A percentile compares a stretch with the other conserved stretches of the same genome.
Evolutionary conservation across 2,113 vertebrate species (phyloP).

Genomic region (Mustelus asterias): DNA sequence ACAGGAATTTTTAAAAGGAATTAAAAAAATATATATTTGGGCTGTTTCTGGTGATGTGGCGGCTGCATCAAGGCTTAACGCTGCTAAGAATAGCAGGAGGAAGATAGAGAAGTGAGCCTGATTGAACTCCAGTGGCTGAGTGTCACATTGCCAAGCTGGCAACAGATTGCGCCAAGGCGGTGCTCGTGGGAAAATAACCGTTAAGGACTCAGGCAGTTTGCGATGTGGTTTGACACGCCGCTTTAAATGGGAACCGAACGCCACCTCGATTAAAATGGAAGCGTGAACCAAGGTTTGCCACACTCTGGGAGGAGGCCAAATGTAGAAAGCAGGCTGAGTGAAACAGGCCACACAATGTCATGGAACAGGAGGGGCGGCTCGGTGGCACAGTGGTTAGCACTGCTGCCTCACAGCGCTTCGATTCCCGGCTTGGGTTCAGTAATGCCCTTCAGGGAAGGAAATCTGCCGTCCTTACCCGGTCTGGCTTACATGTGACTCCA

Average conservation of each 20-base stretch:
- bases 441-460: no score
- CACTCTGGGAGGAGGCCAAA: neutral
- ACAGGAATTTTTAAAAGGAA: neutral
- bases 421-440: no score
- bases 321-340: neutral
- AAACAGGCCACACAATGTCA: neutral
- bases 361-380: no score
- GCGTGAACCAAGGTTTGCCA: neutral
- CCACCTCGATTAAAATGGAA: neutral
- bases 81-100: neutral
- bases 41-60: neutral
- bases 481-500: no score
- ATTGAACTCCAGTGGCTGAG: conserved; percentile 3
- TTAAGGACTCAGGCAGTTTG: neutral
- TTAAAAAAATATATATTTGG: neutral
- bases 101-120: conserved; percentile 21
- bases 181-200: neutral
- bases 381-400: no score
- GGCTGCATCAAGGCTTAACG: neutral
- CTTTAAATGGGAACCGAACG: neutral
- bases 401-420: no score
- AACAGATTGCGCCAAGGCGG: neutral
- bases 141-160: neutral
- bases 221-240: neutral
- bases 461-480: no score